Percentiles rank a stretch among this genome's conserved stretches.
These are phyloP conservation scores for Perizoma affinitatum DNA, from an alignment of 2,888 invertebrate species.

Conservation along the genomic window DNA sequence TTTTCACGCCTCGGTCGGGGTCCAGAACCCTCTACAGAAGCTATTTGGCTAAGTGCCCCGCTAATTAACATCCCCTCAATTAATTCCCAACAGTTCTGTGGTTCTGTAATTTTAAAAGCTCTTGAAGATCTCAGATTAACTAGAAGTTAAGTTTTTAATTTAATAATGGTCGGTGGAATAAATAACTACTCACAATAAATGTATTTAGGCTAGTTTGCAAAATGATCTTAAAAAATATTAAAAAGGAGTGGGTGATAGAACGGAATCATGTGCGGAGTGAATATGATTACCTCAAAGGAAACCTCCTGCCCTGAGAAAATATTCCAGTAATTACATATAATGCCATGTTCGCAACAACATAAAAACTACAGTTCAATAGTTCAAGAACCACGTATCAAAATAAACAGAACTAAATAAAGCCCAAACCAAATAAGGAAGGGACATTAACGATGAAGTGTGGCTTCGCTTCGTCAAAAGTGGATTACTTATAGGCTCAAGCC, in stretches of 20 bases:
- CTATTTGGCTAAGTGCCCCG: conserved; percentile 48
- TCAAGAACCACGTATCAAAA: conserved; percentile 13
- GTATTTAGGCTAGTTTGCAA: conserved; percentile 6
- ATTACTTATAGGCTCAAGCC: neutral
- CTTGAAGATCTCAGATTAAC: conserved; percentile 35
- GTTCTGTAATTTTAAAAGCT: conserved; percentile 42
- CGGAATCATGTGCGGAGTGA: neutral
- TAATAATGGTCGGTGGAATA: conserved; percentile 11
- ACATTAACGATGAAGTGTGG: conserved; percentile 11
- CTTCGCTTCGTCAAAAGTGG: conserved; percentile 16
- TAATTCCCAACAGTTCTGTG: conserved; percentile 44
- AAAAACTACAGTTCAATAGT: conserved; percentile 9
- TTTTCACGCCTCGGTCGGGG: conserved; percentile 36
- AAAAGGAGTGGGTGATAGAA: too few relatives aligned
- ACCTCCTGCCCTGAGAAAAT: neutral
- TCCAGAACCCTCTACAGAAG: conserved; percentile 35
- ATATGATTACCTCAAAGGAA: conserved; percentile 2
- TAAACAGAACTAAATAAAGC: conserved; percentile 16
- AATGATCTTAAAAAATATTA: neutral
- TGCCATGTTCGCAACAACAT: conserved; percentile 9
- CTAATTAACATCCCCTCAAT: conserved; percentile 53
- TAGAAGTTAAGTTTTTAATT: conserved; percentile 30
- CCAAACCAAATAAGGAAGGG: conserved; percentile 11
- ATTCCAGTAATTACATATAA: conserved; percentile 1
- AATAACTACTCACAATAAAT: neutral